Evolutionary conservation across 2,888 invertebrate species (phyloP).

Genomic region (Rhorus exstirpatorius): DNA sequence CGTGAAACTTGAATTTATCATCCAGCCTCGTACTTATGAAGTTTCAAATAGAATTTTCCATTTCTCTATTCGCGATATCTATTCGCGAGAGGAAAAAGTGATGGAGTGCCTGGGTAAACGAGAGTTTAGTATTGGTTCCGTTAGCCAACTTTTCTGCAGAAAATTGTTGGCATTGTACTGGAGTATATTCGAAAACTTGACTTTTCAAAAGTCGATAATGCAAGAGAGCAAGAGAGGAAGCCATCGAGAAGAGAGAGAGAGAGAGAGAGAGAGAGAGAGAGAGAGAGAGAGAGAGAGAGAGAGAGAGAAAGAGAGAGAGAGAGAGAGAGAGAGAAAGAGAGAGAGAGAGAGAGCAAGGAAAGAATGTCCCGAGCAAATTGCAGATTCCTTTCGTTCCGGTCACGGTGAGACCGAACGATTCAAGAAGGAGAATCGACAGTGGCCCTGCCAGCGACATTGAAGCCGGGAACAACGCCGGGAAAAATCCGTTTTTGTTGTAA

Average conservation of each 20-base stretch:
- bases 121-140: slow-evolving; percentile 57
- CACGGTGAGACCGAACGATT: slow-evolving; percentile 42
- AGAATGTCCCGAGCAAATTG: slow-evolving; percentile 54
- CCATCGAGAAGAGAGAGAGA: slow-evolving; percentile 20
- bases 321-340: slow-evolving; percentile 9
- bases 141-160: slow-evolving; percentile 48
- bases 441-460: slow-evolving; percentile 53
- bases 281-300: slow-evolving; percentile 4
- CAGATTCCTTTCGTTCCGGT: slow-evolving; percentile 55
- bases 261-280: slow-evolving; percentile 2
- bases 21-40: slow-evolving; percentile 12
- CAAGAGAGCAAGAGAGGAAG: not conserved
- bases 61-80: slow-evolving; percentile 33
- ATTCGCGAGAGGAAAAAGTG: not conserved
- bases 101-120: not conserved
- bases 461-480: slow-evolving; percentile 54
- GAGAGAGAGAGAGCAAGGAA: slow-evolving; percentile 4
- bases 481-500: slow-evolving; percentile 25
- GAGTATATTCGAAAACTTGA: slow-evolving; percentile 59
- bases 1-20: slow-evolving; percentile 31
- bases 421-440: slow-evolving; percentile 58
- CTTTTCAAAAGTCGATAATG: slow-evolving; percentile 56
- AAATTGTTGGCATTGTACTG: slow-evolving; percentile 52
- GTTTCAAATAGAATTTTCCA: slow-evolving; percentile 39
- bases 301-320: not conserved